Percentiles rank a stretch among this genome's conserved stretches.
Evolutionary conservation across 2,113 vertebrate species (phyloP).

Genomic region (Hippocampus barbouri): DNA sequence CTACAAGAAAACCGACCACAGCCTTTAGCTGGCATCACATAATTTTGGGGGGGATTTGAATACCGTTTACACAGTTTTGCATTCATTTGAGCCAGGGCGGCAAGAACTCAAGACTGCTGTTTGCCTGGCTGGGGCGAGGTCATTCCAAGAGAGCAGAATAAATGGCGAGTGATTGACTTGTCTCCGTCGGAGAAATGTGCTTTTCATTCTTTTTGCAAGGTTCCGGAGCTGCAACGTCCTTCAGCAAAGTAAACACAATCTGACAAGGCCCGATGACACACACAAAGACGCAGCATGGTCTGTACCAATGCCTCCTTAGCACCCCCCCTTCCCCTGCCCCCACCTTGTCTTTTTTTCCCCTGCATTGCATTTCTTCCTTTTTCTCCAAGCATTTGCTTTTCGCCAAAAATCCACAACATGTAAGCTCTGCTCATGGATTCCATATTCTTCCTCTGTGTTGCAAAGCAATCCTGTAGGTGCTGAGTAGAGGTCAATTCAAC

Average conservation of each 20-base stretch:
- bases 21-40: conserved; percentile 2
- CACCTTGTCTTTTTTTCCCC: background rate
- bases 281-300: background rate
- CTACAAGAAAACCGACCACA: background rate
- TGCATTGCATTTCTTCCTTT: background rate
- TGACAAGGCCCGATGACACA: conserved; percentile 35
- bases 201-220: conserved; percentile 57
- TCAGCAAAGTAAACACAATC: conserved; percentile 70
- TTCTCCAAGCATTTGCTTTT: background rate
- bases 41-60: background rate
- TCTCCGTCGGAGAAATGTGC: conserved; percentile 65
- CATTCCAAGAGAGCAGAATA: conserved; percentile 60
- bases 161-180: conserved; percentile 70
- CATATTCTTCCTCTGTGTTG: background rate
- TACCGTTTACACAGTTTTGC: conserved; percentile 55
- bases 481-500: background rate
- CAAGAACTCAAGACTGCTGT: conserved; percentile 48
- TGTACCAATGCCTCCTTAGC: background rate
- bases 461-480: background rate
- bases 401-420: background rate
- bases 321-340: too few species aligned
- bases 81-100: conserved; percentile 57
- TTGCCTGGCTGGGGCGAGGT: conserved; percentile 59
- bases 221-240: conserved; percentile 68
- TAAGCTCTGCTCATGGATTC: background rate